Conservation (phyloP, 2,113 vertebrate genomes). For the Chionodraco myersi region DNA sequence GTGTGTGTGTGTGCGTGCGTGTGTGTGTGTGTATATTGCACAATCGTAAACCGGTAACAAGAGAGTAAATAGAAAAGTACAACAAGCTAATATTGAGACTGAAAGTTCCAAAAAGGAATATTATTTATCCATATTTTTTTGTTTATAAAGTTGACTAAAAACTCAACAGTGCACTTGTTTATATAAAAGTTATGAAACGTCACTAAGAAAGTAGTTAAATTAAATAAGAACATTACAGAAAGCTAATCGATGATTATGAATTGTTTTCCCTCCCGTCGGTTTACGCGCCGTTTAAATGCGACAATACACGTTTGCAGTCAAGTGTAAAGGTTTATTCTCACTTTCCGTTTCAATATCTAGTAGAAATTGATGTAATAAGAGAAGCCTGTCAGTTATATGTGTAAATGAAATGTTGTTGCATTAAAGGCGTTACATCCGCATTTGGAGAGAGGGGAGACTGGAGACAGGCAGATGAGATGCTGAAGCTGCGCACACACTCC, state of each 20-base stretch:
- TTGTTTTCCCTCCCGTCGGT: too few relatives aligned
- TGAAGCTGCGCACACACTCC: slow-evolving; percentile 41
- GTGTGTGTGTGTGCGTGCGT: too few relatives aligned
- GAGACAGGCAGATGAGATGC: slow-evolving; percentile 59
- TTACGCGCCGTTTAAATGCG: not conserved
- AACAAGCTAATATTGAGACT: not conserved
- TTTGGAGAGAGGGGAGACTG: not conserved
- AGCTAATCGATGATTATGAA: not conserved
- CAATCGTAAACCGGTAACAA: not conserved
- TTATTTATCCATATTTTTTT: not conserved
- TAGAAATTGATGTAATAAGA: not conserved
- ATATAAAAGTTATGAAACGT: too few relatives aligned
- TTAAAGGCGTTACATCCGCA: slow-evolving; percentile 9
- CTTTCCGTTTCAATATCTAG: not conserved
- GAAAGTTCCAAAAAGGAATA: not conserved
- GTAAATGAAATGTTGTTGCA: slow-evolving; percentile 2
- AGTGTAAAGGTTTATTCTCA: not conserved
- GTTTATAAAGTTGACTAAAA: not conserved
- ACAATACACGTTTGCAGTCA: not conserved
- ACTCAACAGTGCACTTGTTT: not conserved
- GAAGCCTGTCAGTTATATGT: not conserved
- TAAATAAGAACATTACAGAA: not conserved
- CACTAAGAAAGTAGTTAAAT: not conserved
- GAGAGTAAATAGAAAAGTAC: not conserved
- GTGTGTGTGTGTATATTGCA: too few relatives aligned